These are phyloP conservation scores for Spisula subtruncata DNA, from an alignment of 2,888 invertebrate species.

Conservation along the genomic window DNA sequence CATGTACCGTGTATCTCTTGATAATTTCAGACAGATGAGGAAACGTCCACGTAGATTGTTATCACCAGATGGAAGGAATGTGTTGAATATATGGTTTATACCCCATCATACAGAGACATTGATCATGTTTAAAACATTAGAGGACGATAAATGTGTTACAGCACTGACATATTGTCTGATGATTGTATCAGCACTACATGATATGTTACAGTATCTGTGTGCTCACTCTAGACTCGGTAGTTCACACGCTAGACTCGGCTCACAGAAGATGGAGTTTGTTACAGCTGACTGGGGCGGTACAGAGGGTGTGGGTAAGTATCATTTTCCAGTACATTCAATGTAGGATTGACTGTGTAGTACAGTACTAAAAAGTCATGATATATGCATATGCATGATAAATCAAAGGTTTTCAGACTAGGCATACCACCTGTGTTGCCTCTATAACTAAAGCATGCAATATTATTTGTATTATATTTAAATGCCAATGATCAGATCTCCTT, in stretches of 20 bases:
- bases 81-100: constrained; percentile 87
- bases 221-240: constrained; percentile 86
- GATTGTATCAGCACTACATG: constrained; percentile 85
- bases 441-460: too few relatives aligned
- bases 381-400: too few relatives aligned
- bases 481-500: too few relatives aligned
- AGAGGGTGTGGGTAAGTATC: constrained; percentile 85
- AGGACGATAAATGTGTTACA: constrained; percentile 79
- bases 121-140: constrained; percentile 85
- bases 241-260: constrained; percentile 82
- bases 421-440: too few relatives aligned
- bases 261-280: constrained; percentile 83
- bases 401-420: too few relatives aligned
- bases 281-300: constrained; percentile 87
- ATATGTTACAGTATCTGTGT: constrained; percentile 87
- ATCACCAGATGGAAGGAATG: constrained; percentile 83
- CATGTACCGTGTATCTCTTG: neutral
- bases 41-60: constrained; percentile 85
- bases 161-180: constrained; percentile 81
- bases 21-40: constrained; percentile 78
- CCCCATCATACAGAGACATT: constrained; percentile 86
- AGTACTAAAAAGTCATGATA: too few relatives aligned
- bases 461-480: too few relatives aligned
- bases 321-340: neutral
- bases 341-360: too few relatives aligned